These are phyloP conservation scores for Synanthedon andrenaeformis DNA, from an alignment of 2,888 invertebrate genomes.

Conservation along the genomic window DNA sequence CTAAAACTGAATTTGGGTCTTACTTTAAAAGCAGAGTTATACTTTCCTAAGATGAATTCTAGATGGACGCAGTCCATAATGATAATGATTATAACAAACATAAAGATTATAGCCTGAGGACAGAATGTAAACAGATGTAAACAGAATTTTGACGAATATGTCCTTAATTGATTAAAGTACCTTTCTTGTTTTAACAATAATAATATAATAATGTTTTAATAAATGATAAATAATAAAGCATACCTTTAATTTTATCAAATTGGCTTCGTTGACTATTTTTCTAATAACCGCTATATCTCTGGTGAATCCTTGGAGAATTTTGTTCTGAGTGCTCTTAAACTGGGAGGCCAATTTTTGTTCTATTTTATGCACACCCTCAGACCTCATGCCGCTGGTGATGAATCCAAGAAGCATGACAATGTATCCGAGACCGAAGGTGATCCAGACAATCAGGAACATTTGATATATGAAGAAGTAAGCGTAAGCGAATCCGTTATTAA, in stretches of 20 bases:
- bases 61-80: no score
- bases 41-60: no score
- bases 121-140: no score
- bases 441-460: slow-evolving; percentile 87
- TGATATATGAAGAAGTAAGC: slow-evolving; percentile 81
- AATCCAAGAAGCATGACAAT: slow-evolving; percentile 90
- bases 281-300: slow-evolving; percentile 80
- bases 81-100: no score
- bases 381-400: slow-evolving; percentile 80
- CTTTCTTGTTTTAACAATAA: no score
- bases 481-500: slow-evolving; percentile 62
- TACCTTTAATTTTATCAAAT: slow-evolving; percentile 85
- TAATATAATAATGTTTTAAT: no score
- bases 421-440: slow-evolving; percentile 91
- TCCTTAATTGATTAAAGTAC: no score
- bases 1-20: no score
- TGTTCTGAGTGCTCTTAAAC: slow-evolving; percentile 82
- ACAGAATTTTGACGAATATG: no score
- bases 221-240: slow-evolving; percentile 5
- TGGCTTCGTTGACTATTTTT: slow-evolving; percentile 83
- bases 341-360: slow-evolving; percentile 83
- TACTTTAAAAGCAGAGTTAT: no score
- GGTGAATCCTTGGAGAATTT: slow-evolving; percentile 81
- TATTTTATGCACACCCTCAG: slow-evolving; percentile 78
- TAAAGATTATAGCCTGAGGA: no score